phyloP scores from a whole-genome alignment of 2,797 vertebrate genomes.

The Acomys russatus region DNA sequence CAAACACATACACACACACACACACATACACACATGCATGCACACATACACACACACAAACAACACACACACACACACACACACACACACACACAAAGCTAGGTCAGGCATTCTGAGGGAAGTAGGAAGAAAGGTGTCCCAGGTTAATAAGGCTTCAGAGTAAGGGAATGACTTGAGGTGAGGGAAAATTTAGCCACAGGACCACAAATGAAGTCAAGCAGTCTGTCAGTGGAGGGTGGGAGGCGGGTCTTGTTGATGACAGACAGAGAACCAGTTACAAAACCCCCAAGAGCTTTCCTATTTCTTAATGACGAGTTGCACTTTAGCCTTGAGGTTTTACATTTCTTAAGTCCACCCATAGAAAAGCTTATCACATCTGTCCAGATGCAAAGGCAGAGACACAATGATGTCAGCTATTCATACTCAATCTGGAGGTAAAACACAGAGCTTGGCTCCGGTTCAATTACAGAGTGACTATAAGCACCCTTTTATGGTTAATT shows the following conservation, averaged over 20 bases:
- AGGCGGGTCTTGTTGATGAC: background rate
- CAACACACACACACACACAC: too few relatives aligned
- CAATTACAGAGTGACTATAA: slow-evolving; percentile 11
- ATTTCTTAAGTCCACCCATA: background rate
- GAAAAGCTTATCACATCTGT: background rate
- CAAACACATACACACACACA: too few relatives aligned
- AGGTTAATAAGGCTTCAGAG: background rate
- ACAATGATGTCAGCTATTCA: background rate
- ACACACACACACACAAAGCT: background rate
- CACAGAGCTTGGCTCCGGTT: background rate
- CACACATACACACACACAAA: too few relatives aligned
- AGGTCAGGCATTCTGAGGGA: background rate
- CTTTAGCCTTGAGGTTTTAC: slow-evolving; percentile 9
- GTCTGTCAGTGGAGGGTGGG: background rate
- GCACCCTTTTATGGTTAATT: background rate
- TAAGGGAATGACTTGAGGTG: background rate
- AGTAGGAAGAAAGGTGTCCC: background rate
- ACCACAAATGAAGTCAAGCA: background rate
- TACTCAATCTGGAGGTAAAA: background rate
- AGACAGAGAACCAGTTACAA: background rate
- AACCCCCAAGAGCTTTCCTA: background rate
- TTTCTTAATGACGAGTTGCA: background rate
- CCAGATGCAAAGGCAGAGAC: background rate
- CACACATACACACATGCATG: too few relatives aligned
- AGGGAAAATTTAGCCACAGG: background rate